Percentiles rank a stretch among this genome's conserved stretches.
Evolutionary conservation across 2,888 invertebrate species (phyloP).

Genomic region (Chymomyza procnemis): DNA sequence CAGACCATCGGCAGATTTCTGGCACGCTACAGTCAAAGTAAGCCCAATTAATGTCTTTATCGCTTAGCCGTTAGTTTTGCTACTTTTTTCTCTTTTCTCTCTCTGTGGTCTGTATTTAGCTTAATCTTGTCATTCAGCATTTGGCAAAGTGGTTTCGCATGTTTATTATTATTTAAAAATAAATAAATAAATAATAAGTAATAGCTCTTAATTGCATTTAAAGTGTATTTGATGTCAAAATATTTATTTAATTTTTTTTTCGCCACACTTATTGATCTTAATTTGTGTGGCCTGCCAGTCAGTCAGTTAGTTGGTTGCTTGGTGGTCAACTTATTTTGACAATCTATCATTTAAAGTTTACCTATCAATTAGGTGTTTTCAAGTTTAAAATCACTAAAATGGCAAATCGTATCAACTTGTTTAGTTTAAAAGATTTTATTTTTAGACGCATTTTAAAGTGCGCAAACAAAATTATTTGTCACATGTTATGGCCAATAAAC

Average conservation of each 20-base stretch:
- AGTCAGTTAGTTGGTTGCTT: no score
- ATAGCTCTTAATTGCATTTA: constrained; percentile 54
- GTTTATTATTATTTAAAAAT: constrained; percentile 13
- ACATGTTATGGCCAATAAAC: background rate
- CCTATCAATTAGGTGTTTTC: background rate
- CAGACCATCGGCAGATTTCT: background rate
- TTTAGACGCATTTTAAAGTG: background rate
- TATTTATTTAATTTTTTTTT: constrained; percentile 41
- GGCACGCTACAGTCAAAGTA: background rate
- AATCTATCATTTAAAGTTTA: constrained; percentile 42
- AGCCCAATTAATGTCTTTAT: background rate
- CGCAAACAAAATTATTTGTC: background rate
- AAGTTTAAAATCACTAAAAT: background rate
- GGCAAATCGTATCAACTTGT: background rate
- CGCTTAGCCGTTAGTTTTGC: background rate
- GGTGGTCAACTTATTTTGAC: background rate
- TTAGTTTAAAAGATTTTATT: background rate
- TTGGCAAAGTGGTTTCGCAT: constrained; percentile 44
- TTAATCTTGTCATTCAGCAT: background rate
- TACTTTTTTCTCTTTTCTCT: background rate
- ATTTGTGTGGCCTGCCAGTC: constrained; percentile 2
- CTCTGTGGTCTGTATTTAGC: background rate
- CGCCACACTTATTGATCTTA: constrained; percentile 27
- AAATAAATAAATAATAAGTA: constrained; percentile 39
- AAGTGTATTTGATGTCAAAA: constrained; percentile 35